phyloP scores from a whole-genome alignment of 2,797 vertebrate species.

The Cheirogaleus major region DNA sequence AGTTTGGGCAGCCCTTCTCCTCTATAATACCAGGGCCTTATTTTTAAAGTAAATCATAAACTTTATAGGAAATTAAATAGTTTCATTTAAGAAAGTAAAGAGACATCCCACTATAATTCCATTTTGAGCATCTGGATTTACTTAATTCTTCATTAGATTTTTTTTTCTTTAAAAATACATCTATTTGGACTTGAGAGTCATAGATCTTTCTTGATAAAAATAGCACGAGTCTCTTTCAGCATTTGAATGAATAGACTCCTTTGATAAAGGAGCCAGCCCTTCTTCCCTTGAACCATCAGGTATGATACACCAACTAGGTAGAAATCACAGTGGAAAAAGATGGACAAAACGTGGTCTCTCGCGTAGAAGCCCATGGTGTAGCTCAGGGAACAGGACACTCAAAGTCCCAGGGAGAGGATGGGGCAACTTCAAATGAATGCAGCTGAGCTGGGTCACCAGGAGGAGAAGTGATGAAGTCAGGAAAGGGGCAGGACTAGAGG shows the following conservation, averaged over 20 bases:
- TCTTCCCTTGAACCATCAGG: neutral
- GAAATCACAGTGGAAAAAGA: neutral
- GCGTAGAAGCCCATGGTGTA: neutral
- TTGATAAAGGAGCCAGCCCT: neutral
- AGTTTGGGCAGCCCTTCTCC: neutral
- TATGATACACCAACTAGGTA: neutral
- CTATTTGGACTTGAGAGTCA: neutral
- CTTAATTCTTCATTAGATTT: neutral
- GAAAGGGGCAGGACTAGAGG: neutral
- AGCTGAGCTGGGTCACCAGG: neutral
- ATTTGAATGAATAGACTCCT: neutral
- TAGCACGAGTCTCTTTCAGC: neutral
- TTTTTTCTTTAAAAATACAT: neutral
- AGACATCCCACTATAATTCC: neutral
- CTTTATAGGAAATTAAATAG: neutral
- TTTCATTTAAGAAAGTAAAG: constrained; percentile 39
- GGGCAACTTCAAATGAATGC: neutral
- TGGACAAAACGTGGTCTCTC: neutral
- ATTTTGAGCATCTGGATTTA: neutral
- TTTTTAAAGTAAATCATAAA: neutral
- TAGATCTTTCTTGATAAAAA: neutral
- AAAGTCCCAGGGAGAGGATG: neutral
- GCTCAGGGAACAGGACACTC: neutral
- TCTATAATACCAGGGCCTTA: neutral
- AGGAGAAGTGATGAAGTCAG: neutral